These are phyloP conservation scores for Apomyelois bistriatella DNA, from an alignment of 2,888 invertebrate species.

Conservation along the genomic window DNA sequence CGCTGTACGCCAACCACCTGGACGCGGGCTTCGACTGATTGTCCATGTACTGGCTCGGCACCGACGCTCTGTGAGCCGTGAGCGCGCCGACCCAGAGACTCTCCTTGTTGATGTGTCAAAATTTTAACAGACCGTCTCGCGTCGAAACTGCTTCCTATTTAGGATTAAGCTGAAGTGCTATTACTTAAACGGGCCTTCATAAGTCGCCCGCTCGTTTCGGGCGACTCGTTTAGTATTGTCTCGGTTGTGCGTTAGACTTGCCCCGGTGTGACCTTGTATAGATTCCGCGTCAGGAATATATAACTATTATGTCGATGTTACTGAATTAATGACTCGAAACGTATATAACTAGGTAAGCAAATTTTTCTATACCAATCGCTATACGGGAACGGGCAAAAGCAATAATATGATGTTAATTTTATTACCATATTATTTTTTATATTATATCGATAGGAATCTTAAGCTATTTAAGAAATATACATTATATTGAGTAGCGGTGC, in stretches of 20 bases:
- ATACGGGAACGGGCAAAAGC: constrained; percentile 81
- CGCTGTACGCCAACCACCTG: constrained; percentile 79
- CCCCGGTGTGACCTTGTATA: constrained; percentile 70
- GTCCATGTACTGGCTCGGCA: constrained; percentile 68
- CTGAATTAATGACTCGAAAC: constrained; percentile 63
- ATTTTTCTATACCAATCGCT: constrained; percentile 79
- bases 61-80: constrained; percentile 68
- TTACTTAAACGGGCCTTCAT: constrained; percentile 74
- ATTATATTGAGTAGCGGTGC: constrained; percentile 73
- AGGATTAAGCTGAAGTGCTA: constrained; percentile 77
- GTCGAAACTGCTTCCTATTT: constrained; percentile 65
- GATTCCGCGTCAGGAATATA: constrained; percentile 55
- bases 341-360: constrained; percentile 73
- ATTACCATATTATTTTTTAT: constrained; percentile 81
- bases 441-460: constrained; percentile 73
- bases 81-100: constrained; percentile 38
- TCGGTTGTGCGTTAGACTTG: constrained; percentile 78
- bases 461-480: constrained; percentile 69
- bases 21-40: constrained; percentile 79
- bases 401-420: constrained; percentile 80
- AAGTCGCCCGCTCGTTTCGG: constrained; percentile 42
- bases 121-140: constrained; percentile 54
- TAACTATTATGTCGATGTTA: constrained; percentile 62
- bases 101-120: constrained; percentile 50
- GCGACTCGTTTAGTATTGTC: constrained; percentile 72